These are phyloP conservation scores for Fringilla coelebs DNA, from an alignment of 2,797 vertebrate species.

Conservation along the genomic window DNA sequence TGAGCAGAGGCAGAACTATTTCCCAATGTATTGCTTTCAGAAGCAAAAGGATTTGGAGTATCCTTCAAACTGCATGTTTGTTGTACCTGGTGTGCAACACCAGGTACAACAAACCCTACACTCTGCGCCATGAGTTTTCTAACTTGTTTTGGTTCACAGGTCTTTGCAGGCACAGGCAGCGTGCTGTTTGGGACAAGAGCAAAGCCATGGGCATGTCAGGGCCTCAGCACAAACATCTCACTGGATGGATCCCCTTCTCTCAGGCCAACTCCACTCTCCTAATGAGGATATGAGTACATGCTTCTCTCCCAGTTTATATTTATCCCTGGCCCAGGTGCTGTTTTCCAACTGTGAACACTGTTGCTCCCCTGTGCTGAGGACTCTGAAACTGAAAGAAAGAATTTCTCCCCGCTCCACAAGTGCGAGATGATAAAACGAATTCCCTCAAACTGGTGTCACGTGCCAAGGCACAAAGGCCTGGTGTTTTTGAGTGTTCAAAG, in stretches of 20 bases:
- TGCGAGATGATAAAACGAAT: background rate
- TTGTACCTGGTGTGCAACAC: background rate
- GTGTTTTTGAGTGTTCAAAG: constrained; percentile 16
- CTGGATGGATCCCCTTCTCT: background rate
- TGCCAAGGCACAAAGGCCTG: background rate
- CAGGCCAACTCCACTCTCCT: background rate
- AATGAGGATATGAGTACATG: background rate
- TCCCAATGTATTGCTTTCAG: background rate
- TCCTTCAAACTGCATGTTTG: background rate
- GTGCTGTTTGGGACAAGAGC: background rate
- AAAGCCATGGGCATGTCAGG: background rate
- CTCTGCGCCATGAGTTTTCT: fast-evolving
- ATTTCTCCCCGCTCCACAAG: background rate
- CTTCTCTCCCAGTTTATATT: background rate
- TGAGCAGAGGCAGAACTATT: background rate
- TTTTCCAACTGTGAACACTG: background rate
- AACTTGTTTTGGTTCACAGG: background rate
- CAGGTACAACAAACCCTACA: background rate
- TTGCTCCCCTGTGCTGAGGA: background rate
- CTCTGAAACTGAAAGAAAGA: background rate
- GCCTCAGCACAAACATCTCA: background rate
- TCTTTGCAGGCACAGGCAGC: background rate
- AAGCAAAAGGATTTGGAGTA: background rate
- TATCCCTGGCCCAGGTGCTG: background rate
- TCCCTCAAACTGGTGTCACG: background rate